Conservation (phyloP, 2,888 invertebrate species). For the Leptinotarsa rubiginosa region DNA sequence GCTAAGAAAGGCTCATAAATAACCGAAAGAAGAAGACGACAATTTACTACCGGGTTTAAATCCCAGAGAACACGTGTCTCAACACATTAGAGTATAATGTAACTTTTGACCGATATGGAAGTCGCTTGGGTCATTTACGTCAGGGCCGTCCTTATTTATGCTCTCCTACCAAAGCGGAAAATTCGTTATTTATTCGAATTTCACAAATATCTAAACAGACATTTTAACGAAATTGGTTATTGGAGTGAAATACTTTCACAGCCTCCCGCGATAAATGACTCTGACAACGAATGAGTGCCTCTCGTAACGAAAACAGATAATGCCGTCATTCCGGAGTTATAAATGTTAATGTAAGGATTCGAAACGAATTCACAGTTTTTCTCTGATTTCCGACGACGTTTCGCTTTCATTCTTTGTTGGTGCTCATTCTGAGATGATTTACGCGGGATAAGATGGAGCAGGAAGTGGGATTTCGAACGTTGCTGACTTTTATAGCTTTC, state of each 20-base stretch:
- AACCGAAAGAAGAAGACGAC: slow-evolving; percentile 31
- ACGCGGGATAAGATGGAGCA: background rate
- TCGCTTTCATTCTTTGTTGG: background rate
- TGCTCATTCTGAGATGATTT: background rate
- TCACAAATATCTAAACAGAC: slow-evolving; percentile 38
- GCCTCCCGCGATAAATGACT: slow-evolving; percentile 23
- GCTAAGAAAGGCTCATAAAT: slow-evolving; percentile 29
- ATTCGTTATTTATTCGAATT: slow-evolving; percentile 40
- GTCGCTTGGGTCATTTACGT: slow-evolving; percentile 39
- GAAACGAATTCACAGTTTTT: slow-evolving; percentile 5
- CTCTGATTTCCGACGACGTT: background rate
- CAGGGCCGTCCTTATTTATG: slow-evolving; percentile 37
- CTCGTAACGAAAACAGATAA: slow-evolving; percentile 24
- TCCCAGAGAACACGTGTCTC: slow-evolving; percentile 44
- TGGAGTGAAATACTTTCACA: slow-evolving; percentile 30
- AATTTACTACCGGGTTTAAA: slow-evolving; percentile 43
- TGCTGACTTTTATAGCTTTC: background rate
- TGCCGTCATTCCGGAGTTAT: slow-evolving; percentile 8
- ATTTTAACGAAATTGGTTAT: slow-evolving; percentile 38
- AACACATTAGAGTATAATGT: slow-evolving; percentile 37
- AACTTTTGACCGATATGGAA: slow-evolving; percentile 41
- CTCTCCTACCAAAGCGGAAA: slow-evolving; percentile 36
- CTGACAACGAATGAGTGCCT: slow-evolving; percentile 24
- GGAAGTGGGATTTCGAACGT: background rate
- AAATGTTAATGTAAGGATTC: slow-evolving; percentile 1